Evolutionary conservation across 2,113 vertebrate species (phyloP).

Genomic region (Ophthalmotilapia sp.): DNA sequence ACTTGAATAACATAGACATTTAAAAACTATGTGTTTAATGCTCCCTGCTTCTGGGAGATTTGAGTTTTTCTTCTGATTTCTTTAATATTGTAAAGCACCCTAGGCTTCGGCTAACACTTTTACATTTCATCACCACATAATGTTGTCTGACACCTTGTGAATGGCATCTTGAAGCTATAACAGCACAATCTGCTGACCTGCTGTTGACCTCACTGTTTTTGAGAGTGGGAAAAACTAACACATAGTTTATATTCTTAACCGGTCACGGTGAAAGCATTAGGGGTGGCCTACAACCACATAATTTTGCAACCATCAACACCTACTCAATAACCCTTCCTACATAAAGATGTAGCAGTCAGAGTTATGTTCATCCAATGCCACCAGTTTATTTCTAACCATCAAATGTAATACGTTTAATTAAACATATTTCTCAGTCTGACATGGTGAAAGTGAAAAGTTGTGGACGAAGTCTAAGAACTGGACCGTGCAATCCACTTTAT

Average conservation of each 20-base stretch:
- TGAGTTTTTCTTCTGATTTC: not conserved
- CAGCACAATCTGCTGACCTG: not conserved
- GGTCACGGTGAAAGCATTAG: not conserved
- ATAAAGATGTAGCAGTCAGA: not conserved
- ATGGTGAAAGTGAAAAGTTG: not conserved
- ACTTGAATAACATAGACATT: not conserved
- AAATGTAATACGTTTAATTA: not conserved
- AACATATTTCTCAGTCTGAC: not conserved
- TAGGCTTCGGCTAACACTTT: not conserved
- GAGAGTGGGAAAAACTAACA: not conserved
- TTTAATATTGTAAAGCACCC: not conserved
- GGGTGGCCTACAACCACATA: not conserved
- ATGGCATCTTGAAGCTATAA: not conserved
- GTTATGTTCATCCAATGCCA: not conserved
- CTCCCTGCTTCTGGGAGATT: not conserved
- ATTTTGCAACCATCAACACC: not conserved
- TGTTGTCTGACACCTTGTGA: not conserved
- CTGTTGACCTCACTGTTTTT: not conserved
- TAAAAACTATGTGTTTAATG: not conserved
- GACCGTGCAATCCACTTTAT: constrained; percentile 39
- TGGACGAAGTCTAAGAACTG: not conserved
- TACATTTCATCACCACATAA: not conserved
- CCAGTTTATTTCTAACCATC: not conserved
- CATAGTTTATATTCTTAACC: not conserved
- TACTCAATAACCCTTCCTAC: not conserved